Conservation (phyloP, 2,888 invertebrate genomes). For the Cheilosia pagana region DNA sequence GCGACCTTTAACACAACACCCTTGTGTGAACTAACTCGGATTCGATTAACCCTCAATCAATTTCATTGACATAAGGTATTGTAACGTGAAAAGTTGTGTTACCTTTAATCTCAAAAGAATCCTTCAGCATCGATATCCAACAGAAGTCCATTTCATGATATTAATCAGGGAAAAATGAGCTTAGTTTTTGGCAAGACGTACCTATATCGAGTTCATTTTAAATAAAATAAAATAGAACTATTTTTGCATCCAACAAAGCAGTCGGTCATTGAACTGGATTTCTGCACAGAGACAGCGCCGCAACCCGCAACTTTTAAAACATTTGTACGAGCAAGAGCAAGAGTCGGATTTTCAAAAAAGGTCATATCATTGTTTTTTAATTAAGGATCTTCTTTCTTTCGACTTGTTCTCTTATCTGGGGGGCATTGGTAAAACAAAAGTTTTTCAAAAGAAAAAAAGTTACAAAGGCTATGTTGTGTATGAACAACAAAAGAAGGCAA, state of each 20-base stretch:
- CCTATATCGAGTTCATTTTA: too few species aligned
- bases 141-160: too few species aligned
- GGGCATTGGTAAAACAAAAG: conserved; percentile 37
- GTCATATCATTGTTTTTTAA: conserved; percentile 37
- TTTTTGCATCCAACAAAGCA: too few species aligned
- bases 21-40: conserved; percentile 9
- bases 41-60: conserved; percentile 10
- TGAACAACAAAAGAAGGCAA: not conserved
- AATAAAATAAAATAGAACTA: too few species aligned
- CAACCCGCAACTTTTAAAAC: not conserved
- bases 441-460: conserved; percentile 16
- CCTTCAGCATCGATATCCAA: too few species aligned
- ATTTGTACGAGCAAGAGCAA: not conserved
- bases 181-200: too few species aligned
- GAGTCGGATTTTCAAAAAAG: not conserved
- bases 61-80: conserved; percentile 13
- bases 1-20: not conserved
- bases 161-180: too few species aligned
- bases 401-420: conserved; percentile 14
- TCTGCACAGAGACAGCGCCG: not conserved
- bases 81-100: too few species aligned
- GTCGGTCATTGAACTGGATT: not conserved
- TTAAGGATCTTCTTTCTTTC: conserved; percentile 18
- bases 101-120: too few species aligned
- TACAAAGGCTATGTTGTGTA: conserved; percentile 20